Evolutionary conservation across 1,140 invertebrate species (phyloP).

Genomic region (Drosophila leontia): DNA sequence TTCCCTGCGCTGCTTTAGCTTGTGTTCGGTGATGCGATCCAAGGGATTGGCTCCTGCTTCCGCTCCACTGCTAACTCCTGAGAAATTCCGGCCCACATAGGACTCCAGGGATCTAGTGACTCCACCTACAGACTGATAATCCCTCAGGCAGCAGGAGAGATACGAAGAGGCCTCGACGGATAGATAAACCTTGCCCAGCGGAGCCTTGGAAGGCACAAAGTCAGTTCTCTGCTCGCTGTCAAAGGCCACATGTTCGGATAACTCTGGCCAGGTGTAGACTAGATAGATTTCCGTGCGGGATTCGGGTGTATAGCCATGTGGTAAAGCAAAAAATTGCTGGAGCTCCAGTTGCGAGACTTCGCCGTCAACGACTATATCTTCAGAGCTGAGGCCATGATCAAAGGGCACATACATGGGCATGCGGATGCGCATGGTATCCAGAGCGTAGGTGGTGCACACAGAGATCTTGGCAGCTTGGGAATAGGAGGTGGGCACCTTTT

Average conservation of each 20-base stretch:
- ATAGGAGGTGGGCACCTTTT: slow-evolving; percentile 89
- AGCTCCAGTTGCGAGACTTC: slow-evolving; percentile 48
- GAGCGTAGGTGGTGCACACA: slow-evolving; percentile 92
- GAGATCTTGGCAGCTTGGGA: slow-evolving; percentile 88
- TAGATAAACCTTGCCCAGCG: slow-evolving; percentile 90
- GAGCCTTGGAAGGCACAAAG: slow-evolving; percentile 94
- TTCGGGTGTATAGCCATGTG: slow-evolving; percentile 94
- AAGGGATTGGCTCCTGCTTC: slow-evolving; percentile 59
- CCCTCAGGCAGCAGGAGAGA: slow-evolving; percentile 88
- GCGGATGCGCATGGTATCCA: slow-evolving; percentile 90
- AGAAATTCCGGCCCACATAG: slow-evolving; percentile 86
- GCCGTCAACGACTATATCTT: slow-evolving; percentile 60
- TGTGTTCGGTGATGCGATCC: slow-evolving; percentile 65
- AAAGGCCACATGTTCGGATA: slow-evolving; percentile 94
- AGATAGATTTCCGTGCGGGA: slow-evolving; percentile 92
- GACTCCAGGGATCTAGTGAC: slow-evolving; percentile 86
- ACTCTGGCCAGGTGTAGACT: slow-evolving; percentile 94
- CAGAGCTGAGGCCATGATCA: slow-evolving; percentile 51
- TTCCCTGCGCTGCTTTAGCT: slow-evolving; percentile 32
- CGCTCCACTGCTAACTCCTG: slow-evolving; percentile 59
- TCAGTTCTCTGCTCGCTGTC: slow-evolving; percentile 95
- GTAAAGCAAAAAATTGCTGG: slow-evolving; percentile 87
- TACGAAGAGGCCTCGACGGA: slow-evolving; percentile 88
- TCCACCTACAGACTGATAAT: slow-evolving; percentile 86
- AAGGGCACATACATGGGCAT: slow-evolving; percentile 75